Base-by-base conservation (phyloP, 2,888 invertebrate species). In the Dynastes grantii region DNA sequence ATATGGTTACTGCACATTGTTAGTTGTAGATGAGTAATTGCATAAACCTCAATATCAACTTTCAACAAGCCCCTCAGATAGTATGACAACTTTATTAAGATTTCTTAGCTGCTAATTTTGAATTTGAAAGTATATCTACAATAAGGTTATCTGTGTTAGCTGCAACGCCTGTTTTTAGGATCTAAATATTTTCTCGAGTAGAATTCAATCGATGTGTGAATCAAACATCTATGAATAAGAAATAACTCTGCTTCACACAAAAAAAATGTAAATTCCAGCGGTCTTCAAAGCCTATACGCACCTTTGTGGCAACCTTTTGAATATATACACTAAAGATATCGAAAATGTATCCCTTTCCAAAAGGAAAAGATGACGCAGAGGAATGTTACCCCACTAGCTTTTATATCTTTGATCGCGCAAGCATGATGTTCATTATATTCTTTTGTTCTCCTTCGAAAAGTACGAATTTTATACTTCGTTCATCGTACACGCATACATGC, bases 341-440 rank as follows among this genome's bases (percentile, higher is more conserved):
- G 22, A 58, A 58, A 22, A 58, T 22, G 22, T 8, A 58, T 58
- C 55, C 55, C 1, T 58, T 16, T 8, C 22, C 2, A 5, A 49
- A 29, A 68, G 5, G 5, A 49, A 49, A 68, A 8, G 51, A 51
- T 5, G 27, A 68, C 27, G 51, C 9, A 16, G 22, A 22, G 55
- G 22, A 58, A 58, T 22, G 22, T 58, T 58, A 58, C 55, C 45
- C 27, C 27, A 11, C 45, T 8, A n/a, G 45, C 45, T 22, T 40
- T 45, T 75, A 63, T 75, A 75, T 37, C 73, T 75, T 75, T 75
- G 73, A 75, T 75, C 73, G 49, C 37, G n/a, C 16, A 45, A 27
- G 40, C 73, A 61, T 75, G 61, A 75, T 75, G 13, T 49, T 61
- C 61, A 61, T 75, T 13, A 75, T 63, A 61, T 75, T 61, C 73